Evolutionary conservation across 2,113 vertebrate genomes (phyloP).

Genomic region (cattle (Bos taurus)): ARS-UCD2.0 NC_037329.1:108785001-108785500

Average conservation of each 20-base stretch:
- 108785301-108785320: too few relatives aligned
- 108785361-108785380: neutral
- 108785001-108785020: neutral
- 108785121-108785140: neutral
- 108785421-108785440: neutral
- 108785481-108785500: neutral
- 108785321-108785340: neutral
- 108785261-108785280: neutral
- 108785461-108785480: accelerated
- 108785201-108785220: neutral
- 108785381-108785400: neutral
- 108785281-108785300: too few relatives aligned
- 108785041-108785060: neutral
- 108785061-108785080: neutral
- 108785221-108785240: neutral
- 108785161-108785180: neutral
- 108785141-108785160: neutral
- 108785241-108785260: neutral
- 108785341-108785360: neutral
- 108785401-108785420: neutral
- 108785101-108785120: neutral
- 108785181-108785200: neutral
- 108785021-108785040: neutral
- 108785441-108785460: too few relatives aligned
- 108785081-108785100: neutral